A percentile compares a stretch with the other conserved stretches of the same genome.
Evolutionary conservation across 2,113 vertebrate species (phyloP).

Genomic region (Carollia perspicillata): DNA sequence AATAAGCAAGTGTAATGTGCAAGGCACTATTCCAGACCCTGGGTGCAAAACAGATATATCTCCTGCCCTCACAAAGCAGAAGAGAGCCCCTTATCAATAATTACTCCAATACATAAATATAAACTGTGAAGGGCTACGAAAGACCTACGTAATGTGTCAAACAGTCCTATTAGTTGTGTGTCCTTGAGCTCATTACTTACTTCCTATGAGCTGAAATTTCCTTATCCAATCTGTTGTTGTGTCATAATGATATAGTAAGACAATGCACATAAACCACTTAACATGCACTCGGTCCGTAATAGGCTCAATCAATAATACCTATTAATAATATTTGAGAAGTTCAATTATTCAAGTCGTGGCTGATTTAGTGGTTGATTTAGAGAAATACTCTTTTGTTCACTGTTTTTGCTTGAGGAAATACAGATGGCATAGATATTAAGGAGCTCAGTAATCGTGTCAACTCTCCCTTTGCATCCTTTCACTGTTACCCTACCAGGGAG

Average conservation of each 20-base stretch:
- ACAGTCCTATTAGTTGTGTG: not conserved
- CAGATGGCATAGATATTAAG: not conserved
- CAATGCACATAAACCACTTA: not conserved
- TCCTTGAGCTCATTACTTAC: not conserved
- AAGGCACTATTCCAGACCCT: not conserved
- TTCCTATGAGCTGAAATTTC: not conserved
- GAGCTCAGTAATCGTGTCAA: not conserved
- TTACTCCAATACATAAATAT: not conserved
- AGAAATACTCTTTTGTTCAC: not conserved
- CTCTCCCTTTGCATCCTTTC: not conserved
- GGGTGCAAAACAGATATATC: not conserved
- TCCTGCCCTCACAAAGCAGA: not conserved
- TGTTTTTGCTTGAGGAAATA: not conserved
- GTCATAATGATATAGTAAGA: not conserved
- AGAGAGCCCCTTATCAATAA: not conserved
- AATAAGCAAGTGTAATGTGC: not conserved
- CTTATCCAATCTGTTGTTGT: not conserved
- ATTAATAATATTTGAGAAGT: not conserved
- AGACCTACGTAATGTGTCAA: not conserved
- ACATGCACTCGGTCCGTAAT: not conserved
- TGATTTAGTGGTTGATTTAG: not conserved
- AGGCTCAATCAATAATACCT: not conserved
- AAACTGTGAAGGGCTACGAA: not conserved
- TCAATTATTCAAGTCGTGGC: not conserved
- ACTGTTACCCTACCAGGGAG: not conserved